Percentiles rank a stretch among this genome's conserved stretches.
Evolutionary conservation across 2,113 vertebrate species (phyloP).

Genomic region (Pterophyllum scalare): DNA sequence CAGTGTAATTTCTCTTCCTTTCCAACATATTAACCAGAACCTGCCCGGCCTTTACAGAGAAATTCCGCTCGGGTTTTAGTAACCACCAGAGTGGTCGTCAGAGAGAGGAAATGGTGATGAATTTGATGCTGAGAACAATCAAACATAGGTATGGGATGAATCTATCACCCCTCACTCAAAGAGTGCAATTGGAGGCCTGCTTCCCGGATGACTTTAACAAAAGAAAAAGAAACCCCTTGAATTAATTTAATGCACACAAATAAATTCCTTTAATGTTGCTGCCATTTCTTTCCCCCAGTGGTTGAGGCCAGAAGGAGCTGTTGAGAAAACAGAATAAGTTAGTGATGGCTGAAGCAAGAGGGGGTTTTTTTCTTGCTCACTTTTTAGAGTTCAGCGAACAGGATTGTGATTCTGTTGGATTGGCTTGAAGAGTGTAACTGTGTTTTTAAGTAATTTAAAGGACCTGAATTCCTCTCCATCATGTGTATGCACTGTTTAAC

Average conservation of each 20-base stretch:
- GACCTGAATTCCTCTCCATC: neutral
- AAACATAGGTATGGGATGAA: conserved; percentile 71
- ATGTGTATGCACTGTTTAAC: neutral
- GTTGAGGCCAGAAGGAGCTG: conserved; percentile 60
- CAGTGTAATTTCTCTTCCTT: conserved; percentile 69
- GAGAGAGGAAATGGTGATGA: conserved; percentile 71
- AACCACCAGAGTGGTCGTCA: conserved; percentile 52
- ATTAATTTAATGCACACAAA: conserved; percentile 72
- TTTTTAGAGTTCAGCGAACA: conserved; percentile 42
- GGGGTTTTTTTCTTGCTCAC: conserved; percentile 43
- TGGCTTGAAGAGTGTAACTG: conserved; percentile 43
- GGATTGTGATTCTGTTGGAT: conserved; percentile 49
- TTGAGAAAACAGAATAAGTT: conserved; percentile 33
- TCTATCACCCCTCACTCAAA: conserved; percentile 75
- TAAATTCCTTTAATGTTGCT: conserved; percentile 77
- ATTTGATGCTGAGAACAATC: conserved; percentile 77
- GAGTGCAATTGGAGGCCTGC: conserved; percentile 65
- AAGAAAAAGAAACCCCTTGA: conserved; percentile 63
- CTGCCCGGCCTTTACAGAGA: conserved; percentile 50
- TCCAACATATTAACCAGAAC: conserved; percentile 79
- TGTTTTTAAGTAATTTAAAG: neutral
- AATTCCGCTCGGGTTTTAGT: conserved; percentile 51
- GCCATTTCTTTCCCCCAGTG: conserved; percentile 65
- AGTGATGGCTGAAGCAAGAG: conserved; percentile 1
- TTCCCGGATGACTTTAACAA: conserved; percentile 65